Conservation (phyloP, 1,140 invertebrate species). For the Goniozus legneri region DNA sequence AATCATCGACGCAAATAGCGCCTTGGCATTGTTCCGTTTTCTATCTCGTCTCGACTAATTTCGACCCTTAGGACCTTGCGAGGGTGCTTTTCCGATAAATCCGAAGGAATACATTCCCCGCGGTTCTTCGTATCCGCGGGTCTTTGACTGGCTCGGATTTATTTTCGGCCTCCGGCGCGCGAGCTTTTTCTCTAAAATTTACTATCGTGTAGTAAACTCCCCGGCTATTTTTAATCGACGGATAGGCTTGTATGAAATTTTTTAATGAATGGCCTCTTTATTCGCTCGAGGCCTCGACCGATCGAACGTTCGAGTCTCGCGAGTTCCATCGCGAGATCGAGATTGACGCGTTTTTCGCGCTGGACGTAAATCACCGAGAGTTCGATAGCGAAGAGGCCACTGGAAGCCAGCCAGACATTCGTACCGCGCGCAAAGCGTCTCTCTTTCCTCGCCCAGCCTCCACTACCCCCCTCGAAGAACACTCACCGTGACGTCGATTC, state of each 20-base stretch:
- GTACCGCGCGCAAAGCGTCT: slow-evolving; percentile 40
- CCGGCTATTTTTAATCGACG: too few relatives aligned
- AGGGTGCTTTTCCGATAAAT: neutral
- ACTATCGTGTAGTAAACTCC: too few relatives aligned
- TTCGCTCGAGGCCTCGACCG: too few relatives aligned
- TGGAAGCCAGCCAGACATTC: slow-evolving; percentile 37
- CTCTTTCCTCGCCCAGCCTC: slow-evolving; percentile 27
- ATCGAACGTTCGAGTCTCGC: too few relatives aligned
- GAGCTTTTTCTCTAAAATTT: too few relatives aligned
- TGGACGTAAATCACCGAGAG: slow-evolving; percentile 33
- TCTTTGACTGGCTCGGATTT: too few relatives aligned
- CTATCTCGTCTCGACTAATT: slow-evolving; percentile 33
- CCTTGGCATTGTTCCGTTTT: slow-evolving; percentile 44
- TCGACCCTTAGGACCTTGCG: slow-evolving; percentile 18
- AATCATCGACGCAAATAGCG: slow-evolving; percentile 44
- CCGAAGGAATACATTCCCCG: neutral
- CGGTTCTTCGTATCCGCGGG: slow-evolving; percentile 2
- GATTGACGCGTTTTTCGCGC: neutral
- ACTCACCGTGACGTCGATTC: slow-evolving; percentile 30
- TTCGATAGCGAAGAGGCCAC: slow-evolving; percentile 36
- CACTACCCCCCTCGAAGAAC: too few relatives aligned
- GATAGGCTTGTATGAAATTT: too few relatives aligned
- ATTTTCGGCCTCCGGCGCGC: too few relatives aligned
- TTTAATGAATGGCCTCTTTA: too few relatives aligned
- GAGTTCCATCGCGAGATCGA: too few relatives aligned